Evolutionary conservation across 1,140 invertebrate species (phyloP).

Genomic region (Drosophila repleta): DNA sequence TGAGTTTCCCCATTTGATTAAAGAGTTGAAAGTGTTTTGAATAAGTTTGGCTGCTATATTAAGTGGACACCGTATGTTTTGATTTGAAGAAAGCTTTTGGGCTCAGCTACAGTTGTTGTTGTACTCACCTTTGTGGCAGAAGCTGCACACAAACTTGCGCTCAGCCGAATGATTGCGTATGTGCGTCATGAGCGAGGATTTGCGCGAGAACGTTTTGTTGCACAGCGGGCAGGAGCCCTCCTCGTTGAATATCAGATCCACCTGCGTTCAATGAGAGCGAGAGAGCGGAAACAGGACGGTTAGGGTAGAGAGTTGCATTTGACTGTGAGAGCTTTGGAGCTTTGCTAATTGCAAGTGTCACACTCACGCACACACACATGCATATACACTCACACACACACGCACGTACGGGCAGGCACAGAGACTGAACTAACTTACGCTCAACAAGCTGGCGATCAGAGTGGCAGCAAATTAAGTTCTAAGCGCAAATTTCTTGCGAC

Average conservation of each 20-base stretch:
- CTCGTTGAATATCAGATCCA: constrained; percentile 84
- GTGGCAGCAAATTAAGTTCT: constrained; percentile 60
- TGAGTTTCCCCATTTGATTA: too few relatives aligned
- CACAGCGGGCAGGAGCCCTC: constrained; percentile 85
- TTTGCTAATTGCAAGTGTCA: constrained; percentile 27
- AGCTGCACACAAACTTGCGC: constrained; percentile 86
- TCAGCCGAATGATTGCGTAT: constrained; percentile 86
- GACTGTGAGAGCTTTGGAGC: constrained; percentile 14
- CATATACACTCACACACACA: constrained; percentile 17
- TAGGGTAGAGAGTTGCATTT: constrained; percentile 26
- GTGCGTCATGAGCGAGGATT: constrained; percentile 86
- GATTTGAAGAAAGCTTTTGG: background rate
- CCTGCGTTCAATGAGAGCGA: constrained; percentile 44
- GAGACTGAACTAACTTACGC: constrained; percentile 48
- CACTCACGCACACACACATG: constrained; percentile 21
- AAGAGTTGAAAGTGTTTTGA: too few relatives aligned
- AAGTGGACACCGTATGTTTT: constrained; percentile 5
- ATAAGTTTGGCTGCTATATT: background rate
- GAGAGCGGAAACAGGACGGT: background rate
- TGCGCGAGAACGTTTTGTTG: constrained; percentile 86
- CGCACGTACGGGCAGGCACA: constrained; percentile 6
- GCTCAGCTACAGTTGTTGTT: background rate
- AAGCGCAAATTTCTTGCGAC: constrained; percentile 29
- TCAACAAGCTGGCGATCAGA: constrained; percentile 73
- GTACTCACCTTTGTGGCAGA: constrained; percentile 86